Evolutionary conservation across 2,888 invertebrate species (phyloP), one percentile per base, ranked within the genome.

Genomic region (Autographa pulchrina): DNA sequence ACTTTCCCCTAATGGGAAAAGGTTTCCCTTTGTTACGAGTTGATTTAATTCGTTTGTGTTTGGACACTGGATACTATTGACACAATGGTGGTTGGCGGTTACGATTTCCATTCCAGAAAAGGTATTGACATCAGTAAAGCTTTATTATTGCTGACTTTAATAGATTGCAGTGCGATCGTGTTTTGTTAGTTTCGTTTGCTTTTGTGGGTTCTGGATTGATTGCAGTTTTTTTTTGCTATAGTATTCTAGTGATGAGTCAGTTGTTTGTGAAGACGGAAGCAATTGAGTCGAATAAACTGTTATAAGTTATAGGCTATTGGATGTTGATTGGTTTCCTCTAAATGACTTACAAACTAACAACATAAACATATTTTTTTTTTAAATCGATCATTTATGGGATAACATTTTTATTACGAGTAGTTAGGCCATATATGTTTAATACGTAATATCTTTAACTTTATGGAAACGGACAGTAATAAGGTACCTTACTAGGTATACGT

Each of bases 1-100:
- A 89, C 92, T 92, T 92, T 92, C 68, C 86, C 88, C 90, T 93
- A 93, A 94, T 93, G 92, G 93, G 91, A 92, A 91, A 91, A 90
- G 91, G 90, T 89, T 89, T 88, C 82, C 89, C 85, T 93, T 93
- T 93, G 93, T 93, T 89, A 85, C 85, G 81, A 83, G 85, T 89
- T 88, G 89, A 91, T 92, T 93, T 92, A 91, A 91, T 91, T 91
- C 90, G 86, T 90, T 90, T 90, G 87, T 87, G 83, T 92, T 91
- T 89, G 90, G 87, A 88, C 88, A 89, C 87, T 86, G 88, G 86
- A 88, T 87, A 86, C 84, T 89, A 86, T 89, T 89, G 90, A 86
- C 85, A 83, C 86, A 88, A 85, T 86, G 84, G 80, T 82, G 78
- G 82, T 80, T 82, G 70, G 67, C 56, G 68, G 74, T 73, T 83